Conservation (phyloP, 2,113 vertebrate genomes). For the Eupsittula cactorum region DNA sequence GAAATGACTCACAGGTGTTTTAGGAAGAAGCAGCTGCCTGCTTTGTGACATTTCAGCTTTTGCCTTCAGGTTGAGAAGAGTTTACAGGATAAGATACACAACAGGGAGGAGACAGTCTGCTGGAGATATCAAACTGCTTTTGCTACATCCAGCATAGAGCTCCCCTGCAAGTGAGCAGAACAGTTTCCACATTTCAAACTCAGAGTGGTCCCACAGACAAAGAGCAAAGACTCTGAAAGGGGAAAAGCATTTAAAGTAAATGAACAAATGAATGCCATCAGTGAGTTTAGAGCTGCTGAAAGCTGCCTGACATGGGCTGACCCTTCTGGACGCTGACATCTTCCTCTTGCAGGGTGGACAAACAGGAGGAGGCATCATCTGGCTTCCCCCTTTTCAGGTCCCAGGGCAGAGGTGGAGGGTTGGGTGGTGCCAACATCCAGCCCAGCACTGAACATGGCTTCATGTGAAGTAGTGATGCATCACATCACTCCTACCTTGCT, state of each 20-base stretch:
- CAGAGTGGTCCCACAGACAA: not conserved
- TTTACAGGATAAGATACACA: conserved; percentile 2
- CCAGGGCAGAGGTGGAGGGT: not conserved
- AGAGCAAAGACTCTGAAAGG: not conserved
- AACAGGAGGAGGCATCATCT: not conserved
- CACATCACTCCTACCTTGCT: not conserved
- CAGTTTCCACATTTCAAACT: not conserved
- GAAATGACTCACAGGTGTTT: conserved; percentile 65
- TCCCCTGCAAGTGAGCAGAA: not conserved
- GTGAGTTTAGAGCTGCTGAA: not conserved
- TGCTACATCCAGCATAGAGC: not conserved
- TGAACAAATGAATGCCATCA: not conserved
- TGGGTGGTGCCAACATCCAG: not conserved
- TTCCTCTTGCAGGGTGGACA: not conserved
- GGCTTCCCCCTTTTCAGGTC: not conserved
- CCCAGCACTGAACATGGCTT: not conserved
- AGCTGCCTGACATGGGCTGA: not conserved
- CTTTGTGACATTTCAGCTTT: conserved; percentile 58
- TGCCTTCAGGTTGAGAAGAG: conserved; percentile 52
- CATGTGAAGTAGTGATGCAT: fast-evolving
- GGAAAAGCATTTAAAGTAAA: conserved; percentile 13
- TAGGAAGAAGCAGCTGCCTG: conserved; percentile 64
- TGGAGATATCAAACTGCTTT: conserved; percentile 48
- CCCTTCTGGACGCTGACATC: not conserved
- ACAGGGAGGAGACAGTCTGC: conserved; percentile 49